Percentiles rank a stretch among this genome's conserved stretches.
Conservation (phyloP, 2,888 invertebrate genomes). For the Sacculina carcini region DNA sequence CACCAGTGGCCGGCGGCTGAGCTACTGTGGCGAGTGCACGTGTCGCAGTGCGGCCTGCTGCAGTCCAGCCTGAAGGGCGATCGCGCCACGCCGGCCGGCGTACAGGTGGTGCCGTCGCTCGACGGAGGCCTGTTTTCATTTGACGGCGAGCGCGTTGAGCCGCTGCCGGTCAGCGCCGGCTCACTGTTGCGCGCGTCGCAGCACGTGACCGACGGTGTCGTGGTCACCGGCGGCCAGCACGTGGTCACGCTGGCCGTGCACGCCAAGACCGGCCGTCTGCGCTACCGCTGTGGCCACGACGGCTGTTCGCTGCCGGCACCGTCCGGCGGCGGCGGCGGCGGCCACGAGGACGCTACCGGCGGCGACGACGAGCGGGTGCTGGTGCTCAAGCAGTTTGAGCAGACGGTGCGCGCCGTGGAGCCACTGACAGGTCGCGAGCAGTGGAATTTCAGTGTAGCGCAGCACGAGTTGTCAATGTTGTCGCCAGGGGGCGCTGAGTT, state of each 20-base stretch:
- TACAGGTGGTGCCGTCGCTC: conserved; percentile 68
- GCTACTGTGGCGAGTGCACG: conserved; percentile 3
- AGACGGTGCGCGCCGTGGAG: conserved; percentile 70
- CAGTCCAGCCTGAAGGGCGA: conserved; percentile 12
- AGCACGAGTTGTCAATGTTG: conserved; percentile 36
- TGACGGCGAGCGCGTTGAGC: conserved; percentile 62
- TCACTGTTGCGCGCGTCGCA: conserved; percentile 52
- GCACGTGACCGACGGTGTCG: conserved; percentile 28
- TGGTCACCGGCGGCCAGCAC: conserved; percentile 20
- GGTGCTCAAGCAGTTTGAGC: conserved; percentile 51
- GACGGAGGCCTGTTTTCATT: conserved; percentile 75
- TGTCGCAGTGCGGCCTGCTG: neutral
- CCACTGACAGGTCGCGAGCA: conserved; percentile 58
- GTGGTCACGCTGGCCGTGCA: conserved; percentile 52
- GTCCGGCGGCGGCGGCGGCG: neutral
- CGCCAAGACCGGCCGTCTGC: conserved; percentile 35
- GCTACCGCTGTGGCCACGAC: conserved; percentile 48
- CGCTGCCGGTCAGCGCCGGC: conserved; percentile 62
- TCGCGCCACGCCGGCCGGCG: conserved; percentile 45
- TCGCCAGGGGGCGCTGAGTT: conserved; percentile 12
- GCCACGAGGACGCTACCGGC: conserved; percentile 16
- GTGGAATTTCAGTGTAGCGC: conserved; percentile 89
- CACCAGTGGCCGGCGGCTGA: too few relatives aligned
- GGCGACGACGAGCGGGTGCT: conserved; percentile 39
- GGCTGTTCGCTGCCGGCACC: conserved; percentile 27